Base-by-base conservation (phyloP, 2,797 vertebrate species). In the Anableps anableps region DNA sequence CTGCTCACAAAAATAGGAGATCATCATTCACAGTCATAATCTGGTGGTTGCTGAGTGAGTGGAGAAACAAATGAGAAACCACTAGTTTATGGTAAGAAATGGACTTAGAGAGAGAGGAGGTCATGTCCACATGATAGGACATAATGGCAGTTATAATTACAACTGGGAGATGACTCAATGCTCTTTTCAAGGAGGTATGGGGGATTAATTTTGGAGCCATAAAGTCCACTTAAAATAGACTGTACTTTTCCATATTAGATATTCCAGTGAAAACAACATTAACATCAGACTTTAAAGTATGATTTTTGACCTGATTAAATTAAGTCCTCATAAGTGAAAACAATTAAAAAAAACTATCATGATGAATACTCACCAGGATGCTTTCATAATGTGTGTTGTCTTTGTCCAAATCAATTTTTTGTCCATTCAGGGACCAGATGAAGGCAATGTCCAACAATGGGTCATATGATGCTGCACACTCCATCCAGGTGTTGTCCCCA, bases 381-480 rank as follows among this genome's bases (percentile, higher is more conserved):
- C 96, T 96, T 85, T 97, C 96, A 77, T 97, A 99, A 89, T 98
- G 97, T 21, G 95, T 94, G 0, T 94, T 92, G 1, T 98, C 96
- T 88, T 94, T 96, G 92, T 97, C 96, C 53, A 97, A 95, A 93
- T 99, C 97, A 58, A 99, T 96, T 85, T 96, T 93, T 23, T 95
- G 96, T 81, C 96, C 96, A 51, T 98, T 97, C 81, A 98, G 94
- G 80, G 97, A 96, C 99, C 99, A 99, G 87, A 98, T 95, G 88
- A 99, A 99, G 17, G 98, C 97, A 91, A 99, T 96, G 91, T 99
- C 98, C 85, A 99, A 92, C 13, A 94, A 92, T 4, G 94, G 82
- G 90, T 99, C 99, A 64, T 97, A 97, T 75, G 97, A 97, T 0
- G 98, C 98, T 0, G 94, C 96, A 10, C 99, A 99, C 72, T 98